Evolutionary conservation across 92 coral and sea anemone genomes (phyloP).

Genomic region (Phenganax subtilis): DNA sequence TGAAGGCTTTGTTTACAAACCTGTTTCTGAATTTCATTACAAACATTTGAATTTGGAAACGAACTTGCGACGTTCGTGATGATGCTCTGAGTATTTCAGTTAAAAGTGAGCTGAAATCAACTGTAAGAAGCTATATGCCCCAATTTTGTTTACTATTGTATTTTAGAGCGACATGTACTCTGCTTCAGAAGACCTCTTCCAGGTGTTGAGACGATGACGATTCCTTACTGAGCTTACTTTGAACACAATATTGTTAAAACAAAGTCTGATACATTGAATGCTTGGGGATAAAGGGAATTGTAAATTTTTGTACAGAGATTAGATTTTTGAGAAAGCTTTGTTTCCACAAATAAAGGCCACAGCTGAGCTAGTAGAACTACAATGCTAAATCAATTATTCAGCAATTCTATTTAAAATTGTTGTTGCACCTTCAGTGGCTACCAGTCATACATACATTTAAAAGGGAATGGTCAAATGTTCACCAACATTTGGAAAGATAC

Average conservation of each 20-base stretch:
- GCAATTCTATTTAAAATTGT: background rate
- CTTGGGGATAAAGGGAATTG: conserved; percentile 31
- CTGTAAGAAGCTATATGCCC: no score
- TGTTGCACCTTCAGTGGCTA: background rate
- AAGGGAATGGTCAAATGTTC: no score
- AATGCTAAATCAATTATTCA: background rate
- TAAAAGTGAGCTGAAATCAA: no score
- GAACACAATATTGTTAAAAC: background rate
- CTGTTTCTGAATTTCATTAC: no score
- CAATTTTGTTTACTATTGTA: background rate
- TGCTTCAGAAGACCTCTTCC: conserved; percentile 67
- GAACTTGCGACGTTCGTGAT: no score
- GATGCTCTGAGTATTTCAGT: no score
- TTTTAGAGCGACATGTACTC: conserved; percentile 71
- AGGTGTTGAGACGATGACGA: background rate
- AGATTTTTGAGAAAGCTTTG: conserved; percentile 7
- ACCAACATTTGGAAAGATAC: no score
- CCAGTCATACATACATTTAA: background rate
- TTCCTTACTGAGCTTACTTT: conserved; percentile 26
- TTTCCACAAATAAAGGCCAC: conserved; percentile 5
- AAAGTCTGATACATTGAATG: background rate
- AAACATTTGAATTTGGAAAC: no score
- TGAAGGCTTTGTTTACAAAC: no score
- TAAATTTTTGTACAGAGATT: conserved; percentile 44
- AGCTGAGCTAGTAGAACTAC: background rate